phyloP scores from a whole-genome alignment of 2,888 invertebrate genomes.

The Heliconius charithonia region DNA sequence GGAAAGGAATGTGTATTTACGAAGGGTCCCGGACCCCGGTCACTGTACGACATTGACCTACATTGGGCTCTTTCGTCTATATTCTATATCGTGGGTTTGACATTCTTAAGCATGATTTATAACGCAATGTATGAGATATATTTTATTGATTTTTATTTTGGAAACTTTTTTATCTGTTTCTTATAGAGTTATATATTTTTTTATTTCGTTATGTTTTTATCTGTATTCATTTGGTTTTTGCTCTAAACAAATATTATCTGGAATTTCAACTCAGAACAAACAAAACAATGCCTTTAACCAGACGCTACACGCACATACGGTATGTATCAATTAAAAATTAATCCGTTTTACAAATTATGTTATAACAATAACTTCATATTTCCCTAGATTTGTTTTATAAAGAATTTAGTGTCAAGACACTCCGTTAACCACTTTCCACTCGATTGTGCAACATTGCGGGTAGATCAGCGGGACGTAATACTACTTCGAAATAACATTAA shows the following conservation, averaged over 20 bases:
- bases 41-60: slow-evolving; percentile 19
- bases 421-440: not conserved
- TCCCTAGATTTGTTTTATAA: too few relatives aligned
- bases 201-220: too few relatives aligned
- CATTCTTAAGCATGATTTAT: slow-evolving; percentile 13
- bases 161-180: too few relatives aligned
- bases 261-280: not conserved
- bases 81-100: not conserved
- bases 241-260: not conserved
- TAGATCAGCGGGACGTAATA: not conserved
- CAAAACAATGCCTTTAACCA: not conserved
- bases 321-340: too few relatives aligned
- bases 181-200: too few relatives aligned
- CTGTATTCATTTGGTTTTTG: not conserved
- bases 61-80: not conserved
- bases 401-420: not conserved
- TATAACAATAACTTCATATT: too few relatives aligned
- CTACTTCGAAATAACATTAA: not conserved
- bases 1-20: slow-evolving; percentile 13
- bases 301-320: too few relatives aligned
- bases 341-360: too few relatives aligned
- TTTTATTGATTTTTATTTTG: not conserved
- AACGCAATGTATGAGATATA: not conserved
- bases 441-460: too few relatives aligned
- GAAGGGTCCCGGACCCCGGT: slow-evolving; percentile 2